Base-by-base conservation (phyloP, 2,113 vertebrate species). In the Sylvietta virens region DNA sequence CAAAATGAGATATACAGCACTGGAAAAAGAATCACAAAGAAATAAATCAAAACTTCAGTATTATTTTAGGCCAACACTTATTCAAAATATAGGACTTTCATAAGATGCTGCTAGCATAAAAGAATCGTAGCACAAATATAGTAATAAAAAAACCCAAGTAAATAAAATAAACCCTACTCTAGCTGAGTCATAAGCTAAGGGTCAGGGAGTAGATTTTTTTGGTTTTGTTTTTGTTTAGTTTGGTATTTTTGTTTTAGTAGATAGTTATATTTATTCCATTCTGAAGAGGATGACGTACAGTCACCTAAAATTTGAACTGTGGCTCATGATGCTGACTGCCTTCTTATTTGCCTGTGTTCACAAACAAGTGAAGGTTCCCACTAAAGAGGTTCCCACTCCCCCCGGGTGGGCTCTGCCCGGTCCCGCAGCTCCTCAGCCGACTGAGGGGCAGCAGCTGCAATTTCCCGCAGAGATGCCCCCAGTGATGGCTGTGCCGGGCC, bases 1-100 rank as follows among this genome's bases (percentile, higher is more conserved):
- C 92, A 97, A 95, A 94, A 97, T 97, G 96, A 97, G 98, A 98
- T 98, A 98, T 98, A 97, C 94, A 86, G 92, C 94, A 92, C 95
- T 98, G 96, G 95, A 98, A 97, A 96, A 96, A 95, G 53, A 90
- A 95, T 97, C 83, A 87, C 86, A 97, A 45, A 82, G 89, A 93
- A 97, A 97, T 97, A 98, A 97, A 98, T 98, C 97, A 98, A 97
- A 97, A 94, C 81, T 96, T 90, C 83, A 96, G 78, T 88, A 44
- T 90, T 94, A 94, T 97, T 97, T 90, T 95, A 97, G 62, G 74
- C 71, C 88, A 92, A 78, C 81, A 80, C 82, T 97, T 97, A 95
- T 94, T 96, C 91, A 97, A 95, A 97, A 97, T 81, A 88, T 54
- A 27, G 48, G 47, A 79, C 26, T 93, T 95, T 90, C 91, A 95